A percentile compares a stretch with the other conserved stretches of the same genome.
Conservation (phyloP, 2,888 invertebrate species). For the Drosophila nigritarsus region DNA sequence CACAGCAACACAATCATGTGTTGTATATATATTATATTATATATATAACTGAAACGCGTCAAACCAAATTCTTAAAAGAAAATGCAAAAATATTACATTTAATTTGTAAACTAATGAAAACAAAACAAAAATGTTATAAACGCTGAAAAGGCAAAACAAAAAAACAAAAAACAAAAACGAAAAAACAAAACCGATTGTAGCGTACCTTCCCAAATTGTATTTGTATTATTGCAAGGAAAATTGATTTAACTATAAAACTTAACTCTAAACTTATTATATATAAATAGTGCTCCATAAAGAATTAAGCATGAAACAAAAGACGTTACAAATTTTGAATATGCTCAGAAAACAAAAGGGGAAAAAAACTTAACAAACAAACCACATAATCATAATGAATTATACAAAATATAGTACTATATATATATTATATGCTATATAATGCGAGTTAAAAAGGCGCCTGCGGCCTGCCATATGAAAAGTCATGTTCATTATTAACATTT, state of each 20-base stretch:
- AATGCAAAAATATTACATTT: conserved; percentile 35
- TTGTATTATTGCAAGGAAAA: conserved; percentile 20
- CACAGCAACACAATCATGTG: conserved; percentile 3
- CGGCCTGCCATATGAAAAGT: conserved; percentile 61
- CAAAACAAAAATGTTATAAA: conserved; percentile 14
- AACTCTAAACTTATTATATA: conserved; percentile 26
- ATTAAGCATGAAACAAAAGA: conserved; percentile 17
- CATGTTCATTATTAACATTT: conserved; percentile 62
- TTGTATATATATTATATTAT: conserved; percentile 14
- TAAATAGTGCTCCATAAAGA: conserved; percentile 1
- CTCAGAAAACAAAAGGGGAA: conserved; percentile 31
- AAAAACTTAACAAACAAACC: background rate
- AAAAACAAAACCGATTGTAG: conserved; percentile 26
- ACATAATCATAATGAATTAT: conserved; percentile 5
- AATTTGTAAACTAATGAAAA: conserved; percentile 53
- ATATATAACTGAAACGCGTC: conserved; percentile 66
- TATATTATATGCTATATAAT: conserved; percentile 11
- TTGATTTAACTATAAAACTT: conserved; percentile 10
- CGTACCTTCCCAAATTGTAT: conserved; percentile 55
- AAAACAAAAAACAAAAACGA: background rate
- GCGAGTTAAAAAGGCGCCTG: conserved; percentile 30
- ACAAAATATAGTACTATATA: conserved; percentile 13
- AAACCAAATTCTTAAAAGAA: conserved; percentile 80
- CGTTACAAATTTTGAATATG: conserved; percentile 49
- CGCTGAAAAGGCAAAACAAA: conserved; percentile 7